Evolutionary conservation across 2,113 vertebrate species (phyloP).

Genomic region (Grammomys dolichurus): DNA sequence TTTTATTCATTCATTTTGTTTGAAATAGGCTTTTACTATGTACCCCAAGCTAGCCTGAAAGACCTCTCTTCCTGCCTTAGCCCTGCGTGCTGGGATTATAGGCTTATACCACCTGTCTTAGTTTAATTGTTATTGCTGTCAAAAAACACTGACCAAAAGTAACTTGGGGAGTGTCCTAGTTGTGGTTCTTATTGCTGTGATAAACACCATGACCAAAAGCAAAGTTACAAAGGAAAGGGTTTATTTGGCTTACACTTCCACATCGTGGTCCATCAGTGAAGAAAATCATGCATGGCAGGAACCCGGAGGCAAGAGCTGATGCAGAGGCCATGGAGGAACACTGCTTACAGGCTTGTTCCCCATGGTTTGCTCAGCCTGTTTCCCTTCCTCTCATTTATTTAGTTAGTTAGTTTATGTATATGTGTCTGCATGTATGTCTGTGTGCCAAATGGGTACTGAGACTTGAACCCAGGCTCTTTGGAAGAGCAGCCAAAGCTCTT

Average conservation of each 20-base stretch:
- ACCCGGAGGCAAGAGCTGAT: background rate
- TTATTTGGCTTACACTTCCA: background rate
- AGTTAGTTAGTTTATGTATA: background rate
- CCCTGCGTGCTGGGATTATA: background rate
- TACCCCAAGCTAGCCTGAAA: background rate
- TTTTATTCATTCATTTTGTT: background rate
- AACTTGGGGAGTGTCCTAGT: background rate
- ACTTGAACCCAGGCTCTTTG: background rate
- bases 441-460: background rate
- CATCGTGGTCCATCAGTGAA: background rate
- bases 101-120: background rate
- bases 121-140: background rate
- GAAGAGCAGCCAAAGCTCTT: background rate
- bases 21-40: background rate
- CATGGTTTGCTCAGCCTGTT: background rate
- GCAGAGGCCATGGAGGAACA: background rate
- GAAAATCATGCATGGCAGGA: background rate
- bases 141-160: background rate
- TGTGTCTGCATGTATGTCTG: background rate
- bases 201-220: background rate
- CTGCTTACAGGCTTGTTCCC: background rate
- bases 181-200: background rate
- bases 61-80: background rate
- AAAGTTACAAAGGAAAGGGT: background rate
- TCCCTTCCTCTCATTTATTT: background rate